Conservation (phyloP, 2,797 vertebrate genomes). For the Amblyopsis hoosieri region DNA sequence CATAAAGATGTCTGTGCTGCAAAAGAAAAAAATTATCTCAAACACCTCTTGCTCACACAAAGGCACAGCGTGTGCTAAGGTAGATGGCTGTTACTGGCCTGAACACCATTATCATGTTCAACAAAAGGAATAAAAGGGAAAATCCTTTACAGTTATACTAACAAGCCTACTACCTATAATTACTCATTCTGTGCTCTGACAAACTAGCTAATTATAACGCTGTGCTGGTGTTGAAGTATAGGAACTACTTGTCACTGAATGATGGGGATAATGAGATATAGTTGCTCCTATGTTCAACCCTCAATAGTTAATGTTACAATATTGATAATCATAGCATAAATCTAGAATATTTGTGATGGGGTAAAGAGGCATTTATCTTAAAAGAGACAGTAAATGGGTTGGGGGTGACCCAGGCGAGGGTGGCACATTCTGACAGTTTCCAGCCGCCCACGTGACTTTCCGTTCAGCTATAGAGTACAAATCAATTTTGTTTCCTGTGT, state of each 20-base stretch:
- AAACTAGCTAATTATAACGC: constrained; percentile 53
- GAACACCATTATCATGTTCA: constrained; percentile 21
- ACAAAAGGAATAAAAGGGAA: constrained; percentile 38
- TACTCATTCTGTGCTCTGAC: constrained; percentile 34
- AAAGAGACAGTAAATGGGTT: background rate
- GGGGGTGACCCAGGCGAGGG: background rate
- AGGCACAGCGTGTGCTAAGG: background rate
- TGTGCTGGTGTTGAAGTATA: constrained; percentile 37
- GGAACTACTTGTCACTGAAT: constrained; percentile 3
- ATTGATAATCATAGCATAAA: no score
- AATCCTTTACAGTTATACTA: background rate
- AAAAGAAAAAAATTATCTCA: no score
- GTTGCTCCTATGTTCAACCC: no score
- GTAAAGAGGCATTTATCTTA: background rate
- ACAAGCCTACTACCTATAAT: constrained; percentile 35
- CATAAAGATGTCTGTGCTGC: no score
- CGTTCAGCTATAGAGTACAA: constrained; percentile 12
- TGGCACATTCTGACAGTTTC: background rate
- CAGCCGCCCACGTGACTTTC: constrained; percentile 43
- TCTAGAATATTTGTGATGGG: no score
- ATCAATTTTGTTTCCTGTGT: constrained; percentile 44
- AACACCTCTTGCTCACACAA: no score
- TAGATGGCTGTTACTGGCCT: constrained; percentile 1
- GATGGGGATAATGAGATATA: constrained; percentile 2
- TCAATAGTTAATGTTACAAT: no score